Base-by-base conservation (phyloP, 2,888 invertebrate genomes). In the Oscheius onirici region DNA sequence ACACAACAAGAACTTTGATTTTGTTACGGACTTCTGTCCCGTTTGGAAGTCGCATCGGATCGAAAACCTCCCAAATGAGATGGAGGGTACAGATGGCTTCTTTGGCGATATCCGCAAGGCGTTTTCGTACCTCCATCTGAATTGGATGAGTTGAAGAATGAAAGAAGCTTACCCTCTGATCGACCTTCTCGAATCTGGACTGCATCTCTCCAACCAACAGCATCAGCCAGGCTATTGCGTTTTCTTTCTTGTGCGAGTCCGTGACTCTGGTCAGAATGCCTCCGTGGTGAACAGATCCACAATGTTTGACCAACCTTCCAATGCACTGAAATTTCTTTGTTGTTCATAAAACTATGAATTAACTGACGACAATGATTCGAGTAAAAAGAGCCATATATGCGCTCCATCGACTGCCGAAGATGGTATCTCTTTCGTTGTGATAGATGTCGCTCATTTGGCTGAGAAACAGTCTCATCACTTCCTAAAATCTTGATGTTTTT, bases 61-160 rank as follows among this genome's bases (percentile, higher is more conserved):
- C 43, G 17, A 58, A 58, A 2, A 8, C 0, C 6, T 20, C 6
- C 58, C 58, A 58, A 58, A 58, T 41, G n/a, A 41, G 2, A 13
- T n/a, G n/a, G n/a, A 58, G 17, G 41, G 40, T 40, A 41, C 43
- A 10, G 20, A 58, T 41, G 41, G 41, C 40, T 41, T 58, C 58
- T 20, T 17, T 13, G n/a, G 41, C 58, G 2, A 58, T 58, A 6
- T 52, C 52, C 52, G 22, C 6, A 8, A 20, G 13, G 6, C 52
- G 3, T 5, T 52, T 24, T 52, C 52, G 52, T 6, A 22, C 20
- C 3, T 22, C 52, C 5, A 6, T 34, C 34, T 34, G 8, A 34
- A 34, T n/a, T n/a, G n/a, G n/a, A n/a, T n/a, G n/a, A n/a, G n/a
- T n/a, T n/a, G n/a, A n/a, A n/a, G n/a, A n/a, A n/a, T n/a, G n/a